These are phyloP conservation scores for Phymatocera aterrima DNA, from an alignment of 2,888 invertebrate genomes.

Conservation along the genomic window DNA sequence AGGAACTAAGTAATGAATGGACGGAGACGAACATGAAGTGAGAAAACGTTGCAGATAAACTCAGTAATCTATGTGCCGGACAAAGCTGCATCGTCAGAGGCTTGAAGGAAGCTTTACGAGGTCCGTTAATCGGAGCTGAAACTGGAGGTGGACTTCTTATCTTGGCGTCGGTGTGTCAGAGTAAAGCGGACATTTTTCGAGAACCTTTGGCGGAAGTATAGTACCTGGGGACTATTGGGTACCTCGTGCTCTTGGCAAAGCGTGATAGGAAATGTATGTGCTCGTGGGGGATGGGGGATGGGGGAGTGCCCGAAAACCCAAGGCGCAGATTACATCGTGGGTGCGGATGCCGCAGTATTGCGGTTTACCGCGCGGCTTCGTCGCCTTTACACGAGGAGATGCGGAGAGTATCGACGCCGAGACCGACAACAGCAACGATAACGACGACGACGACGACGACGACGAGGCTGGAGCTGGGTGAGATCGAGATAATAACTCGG, in stretches of 20 bases:
- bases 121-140: slow-evolving; percentile 46
- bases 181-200: slow-evolving; percentile 13
- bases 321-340: slow-evolving; percentile 29
- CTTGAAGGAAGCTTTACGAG: slow-evolving; percentile 57
- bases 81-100: slow-evolving; percentile 57
- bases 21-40: too few species aligned
- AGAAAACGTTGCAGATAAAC: not conserved
- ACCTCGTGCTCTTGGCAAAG: not conserved
- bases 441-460: slow-evolving; percentile 45
- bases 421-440: not conserved
- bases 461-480: not conserved
- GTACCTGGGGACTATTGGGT: not conserved
- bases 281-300: not conserved
- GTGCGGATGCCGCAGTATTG: slow-evolving; percentile 41
- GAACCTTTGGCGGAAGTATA: not conserved
- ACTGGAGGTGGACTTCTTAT: slow-evolving; percentile 5
- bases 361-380: slow-evolving; percentile 33
- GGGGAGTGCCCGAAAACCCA: slow-evolving; percentile 16
- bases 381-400: slow-evolving; percentile 1
- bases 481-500: slow-evolving; percentile 31
- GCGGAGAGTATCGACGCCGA: slow-evolving; percentile 47
- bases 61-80: not conserved
- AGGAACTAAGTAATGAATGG: too few species aligned
- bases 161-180: not conserved
- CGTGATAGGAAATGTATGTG: not conserved